Evolutionary conservation across 1,140 invertebrate genomes (phyloP).

Genomic region (Trinorchestia longiramus): DNA sequence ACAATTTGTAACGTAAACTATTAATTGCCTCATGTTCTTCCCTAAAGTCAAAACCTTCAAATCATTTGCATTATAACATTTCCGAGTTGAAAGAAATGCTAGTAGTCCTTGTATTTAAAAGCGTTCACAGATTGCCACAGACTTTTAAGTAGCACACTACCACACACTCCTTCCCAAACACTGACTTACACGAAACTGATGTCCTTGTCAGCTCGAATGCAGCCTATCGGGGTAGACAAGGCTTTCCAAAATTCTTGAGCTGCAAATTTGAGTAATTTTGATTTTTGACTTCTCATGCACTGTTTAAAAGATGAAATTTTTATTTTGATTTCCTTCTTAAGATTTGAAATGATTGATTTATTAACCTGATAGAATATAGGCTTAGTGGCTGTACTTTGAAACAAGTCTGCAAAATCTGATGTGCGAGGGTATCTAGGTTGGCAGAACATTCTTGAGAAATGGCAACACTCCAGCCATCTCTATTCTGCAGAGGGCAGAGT

Average conservation of each 20-base stretch:
- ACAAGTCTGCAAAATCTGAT: background rate
- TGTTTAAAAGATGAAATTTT: background rate
- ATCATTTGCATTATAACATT: background rate
- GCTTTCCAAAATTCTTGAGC: background rate
- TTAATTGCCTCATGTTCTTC: background rate
- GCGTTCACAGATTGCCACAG: background rate
- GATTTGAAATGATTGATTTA: background rate
- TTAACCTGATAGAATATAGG: background rate
- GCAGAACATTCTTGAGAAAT: background rate
- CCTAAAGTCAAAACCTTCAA: background rate
- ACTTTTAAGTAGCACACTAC: background rate
- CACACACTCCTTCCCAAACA: background rate
- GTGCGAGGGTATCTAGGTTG: background rate
- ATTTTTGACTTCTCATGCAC: background rate
- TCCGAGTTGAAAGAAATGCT: background rate
- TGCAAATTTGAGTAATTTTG: background rate
- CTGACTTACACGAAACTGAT: background rate
- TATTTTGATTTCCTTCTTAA: background rate
- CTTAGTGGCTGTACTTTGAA: background rate
- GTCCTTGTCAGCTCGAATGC: background rate
- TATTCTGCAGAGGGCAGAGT: background rate
- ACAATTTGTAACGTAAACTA: background rate
- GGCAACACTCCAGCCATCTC: background rate
- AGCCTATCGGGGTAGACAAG: background rate
- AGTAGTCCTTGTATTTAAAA: background rate